Percentiles rank a stretch among this genome's conserved stretches.
Evolutionary conservation across 2,113 vertebrate genomes (phyloP).

Genomic region (Varanus salvator): DNA sequence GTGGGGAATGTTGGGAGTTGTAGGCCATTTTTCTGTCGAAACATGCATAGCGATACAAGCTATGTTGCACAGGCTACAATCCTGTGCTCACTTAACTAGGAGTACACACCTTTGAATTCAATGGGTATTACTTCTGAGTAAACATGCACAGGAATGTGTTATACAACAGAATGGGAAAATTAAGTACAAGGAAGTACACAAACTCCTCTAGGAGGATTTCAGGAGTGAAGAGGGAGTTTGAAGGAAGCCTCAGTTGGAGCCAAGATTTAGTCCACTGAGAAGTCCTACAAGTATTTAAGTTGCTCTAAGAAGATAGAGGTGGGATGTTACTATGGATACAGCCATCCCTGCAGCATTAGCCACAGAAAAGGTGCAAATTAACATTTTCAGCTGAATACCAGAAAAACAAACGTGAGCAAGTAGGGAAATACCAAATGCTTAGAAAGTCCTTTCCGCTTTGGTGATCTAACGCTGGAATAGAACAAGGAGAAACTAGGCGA

Average conservation of each 20-base stretch:
- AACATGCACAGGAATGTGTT: too few relatives aligned
- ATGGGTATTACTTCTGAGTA: not conserved
- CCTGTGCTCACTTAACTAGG: not conserved
- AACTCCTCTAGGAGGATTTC: too few relatives aligned
- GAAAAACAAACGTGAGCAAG: not conserved
- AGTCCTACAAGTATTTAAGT: not conserved
- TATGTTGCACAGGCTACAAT: not conserved
- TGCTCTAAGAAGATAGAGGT: too few relatives aligned
- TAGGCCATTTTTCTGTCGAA: too few relatives aligned
- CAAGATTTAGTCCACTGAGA: not conserved
- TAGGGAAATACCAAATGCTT: not conserved
- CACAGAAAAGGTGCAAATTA: not conserved
- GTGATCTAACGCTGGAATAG: constrained; percentile 6
- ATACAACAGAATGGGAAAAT: not conserved
- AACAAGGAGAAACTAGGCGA: not conserved
- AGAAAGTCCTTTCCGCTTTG: constrained; percentile 6
- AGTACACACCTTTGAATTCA: not conserved
- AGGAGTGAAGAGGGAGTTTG: too few relatives aligned
- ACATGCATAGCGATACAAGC: too few relatives aligned
- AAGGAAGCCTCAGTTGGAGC: not conserved
- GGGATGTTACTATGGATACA: not conserved
- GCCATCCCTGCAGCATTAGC: too few relatives aligned
- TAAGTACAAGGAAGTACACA: not conserved
- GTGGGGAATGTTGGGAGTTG: too few relatives aligned
- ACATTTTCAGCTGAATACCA: not conserved